phyloP scores from a whole-genome alignment of 2,113 vertebrate species.

The Corythornis vintsioides region DNA sequence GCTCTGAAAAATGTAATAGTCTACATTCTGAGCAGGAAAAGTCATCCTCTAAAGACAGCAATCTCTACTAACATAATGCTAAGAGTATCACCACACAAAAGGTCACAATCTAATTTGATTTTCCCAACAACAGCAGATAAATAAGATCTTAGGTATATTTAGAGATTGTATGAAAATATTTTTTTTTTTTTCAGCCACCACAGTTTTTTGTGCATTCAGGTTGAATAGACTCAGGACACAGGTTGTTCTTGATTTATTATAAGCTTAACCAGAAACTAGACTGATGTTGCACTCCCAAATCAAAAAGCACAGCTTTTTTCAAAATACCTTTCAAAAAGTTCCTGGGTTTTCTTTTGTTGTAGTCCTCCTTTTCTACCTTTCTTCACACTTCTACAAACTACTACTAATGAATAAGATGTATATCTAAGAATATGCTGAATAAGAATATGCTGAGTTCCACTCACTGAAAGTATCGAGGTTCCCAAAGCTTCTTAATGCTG shows the following conservation, averaged over 20 bases:
- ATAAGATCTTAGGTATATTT: neutral
- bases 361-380: neutral
- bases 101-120: neutral
- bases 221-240: neutral
- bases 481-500: neutral
- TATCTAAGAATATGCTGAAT: neutral
- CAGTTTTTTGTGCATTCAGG: neutral
- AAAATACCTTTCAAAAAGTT: neutral
- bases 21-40: neutral
- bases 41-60: neutral
- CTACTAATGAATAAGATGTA: neutral
- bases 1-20: neutral
- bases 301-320: neutral
- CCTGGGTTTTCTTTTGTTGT: neutral
- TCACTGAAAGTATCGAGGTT: neutral
- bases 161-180: neutral
- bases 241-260: neutral
- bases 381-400: neutral
- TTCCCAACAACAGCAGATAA: neutral
- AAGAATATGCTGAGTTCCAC: neutral
- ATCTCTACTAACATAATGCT: neutral
- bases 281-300: neutral
- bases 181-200: neutral
- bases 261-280: neutral
- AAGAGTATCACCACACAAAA: neutral